Percentiles rank a stretch among this genome's conserved stretches.
Evolutionary conservation across 2,797 vertebrate genomes (phyloP).

Genomic region (Corythornis leucogaster): DNA sequence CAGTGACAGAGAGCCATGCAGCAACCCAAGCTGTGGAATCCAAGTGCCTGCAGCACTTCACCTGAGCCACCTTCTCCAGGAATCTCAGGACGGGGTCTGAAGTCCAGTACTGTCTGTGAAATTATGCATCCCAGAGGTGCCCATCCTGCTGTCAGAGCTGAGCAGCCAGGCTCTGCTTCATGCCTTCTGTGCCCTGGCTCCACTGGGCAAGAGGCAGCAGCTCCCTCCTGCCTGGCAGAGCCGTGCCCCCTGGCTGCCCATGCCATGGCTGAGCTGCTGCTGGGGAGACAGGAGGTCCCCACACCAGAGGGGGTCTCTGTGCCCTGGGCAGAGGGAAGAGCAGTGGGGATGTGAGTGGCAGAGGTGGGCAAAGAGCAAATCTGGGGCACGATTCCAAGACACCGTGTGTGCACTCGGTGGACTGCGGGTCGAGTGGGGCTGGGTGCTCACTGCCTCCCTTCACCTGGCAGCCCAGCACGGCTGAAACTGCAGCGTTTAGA

Average conservation of each 20-base stretch:
- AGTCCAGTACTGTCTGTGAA: neutral
- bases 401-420: rapidly evolving
- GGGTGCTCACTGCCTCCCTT: neutral
- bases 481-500: conserved; percentile 24
- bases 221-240: neutral
- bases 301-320: neutral
- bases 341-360: rapidly evolving
- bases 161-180: neutral
- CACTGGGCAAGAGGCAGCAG: neutral
- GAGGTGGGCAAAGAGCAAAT: neutral
- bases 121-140: neutral
- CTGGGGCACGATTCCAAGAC: neutral
- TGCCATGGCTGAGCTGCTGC: neutral
- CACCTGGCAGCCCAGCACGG: neutral
- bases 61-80: neutral
- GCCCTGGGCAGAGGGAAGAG: neutral
- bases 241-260: neutral
- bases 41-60: neutral
- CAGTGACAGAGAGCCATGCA: neutral
- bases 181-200: neutral
- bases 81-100: neutral
- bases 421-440: neutral
- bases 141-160: rapidly evolving
- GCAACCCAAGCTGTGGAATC: neutral
- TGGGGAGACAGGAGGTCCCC: too few relatives aligned